These are phyloP conservation scores for Pseudoatta argentina DNA, from an alignment of 1,140 invertebrate species.

Conservation along the genomic window DNA sequence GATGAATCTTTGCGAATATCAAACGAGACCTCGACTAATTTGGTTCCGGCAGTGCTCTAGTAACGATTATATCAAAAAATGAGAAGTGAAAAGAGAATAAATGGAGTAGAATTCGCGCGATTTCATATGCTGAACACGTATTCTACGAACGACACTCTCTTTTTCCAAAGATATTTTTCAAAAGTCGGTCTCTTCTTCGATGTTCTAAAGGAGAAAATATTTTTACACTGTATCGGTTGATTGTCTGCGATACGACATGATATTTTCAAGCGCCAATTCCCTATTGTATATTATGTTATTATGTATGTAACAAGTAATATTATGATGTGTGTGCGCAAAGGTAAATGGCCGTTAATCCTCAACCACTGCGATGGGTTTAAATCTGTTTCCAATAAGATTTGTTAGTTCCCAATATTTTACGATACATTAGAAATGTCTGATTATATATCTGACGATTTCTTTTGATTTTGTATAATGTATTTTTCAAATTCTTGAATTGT, in stretches of 20 bases:
- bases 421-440: neutral
- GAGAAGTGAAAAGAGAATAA: neutral
- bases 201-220: slow-evolving; percentile 63
- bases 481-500: neutral
- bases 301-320: slow-evolving; percentile 63
- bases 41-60: slow-evolving; percentile 39
- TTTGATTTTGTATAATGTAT: slow-evolving; percentile 24
- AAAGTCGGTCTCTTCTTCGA: slow-evolving; percentile 25
- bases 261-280: slow-evolving; percentile 71
- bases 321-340: slow-evolving; percentile 43
- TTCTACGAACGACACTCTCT: slow-evolving; percentile 3
- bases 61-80: slow-evolving; percentile 28
- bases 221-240: slow-evolving; percentile 70
- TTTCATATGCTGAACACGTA: slow-evolving; percentile 37
- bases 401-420: neutral
- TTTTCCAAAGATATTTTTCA: slow-evolving; percentile 28
- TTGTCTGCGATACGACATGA: slow-evolving; percentile 62
- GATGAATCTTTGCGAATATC: slow-evolving; percentile 32
- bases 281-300: slow-evolving; percentile 71
- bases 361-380: slow-evolving; percentile 26
- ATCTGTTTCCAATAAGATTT: slow-evolving; percentile 5
- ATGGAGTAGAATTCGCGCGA: slow-evolving; percentile 12
- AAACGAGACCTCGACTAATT: slow-evolving; percentile 33
- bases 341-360: slow-evolving; percentile 44
- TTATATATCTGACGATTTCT: slow-evolving; percentile 44